A percentile compares a stretch with the other conserved stretches of the same genome.
These are phyloP conservation scores for Tapera naevia DNA, from an alignment of 2,797 vertebrate species.

Conservation along the genomic window DNA sequence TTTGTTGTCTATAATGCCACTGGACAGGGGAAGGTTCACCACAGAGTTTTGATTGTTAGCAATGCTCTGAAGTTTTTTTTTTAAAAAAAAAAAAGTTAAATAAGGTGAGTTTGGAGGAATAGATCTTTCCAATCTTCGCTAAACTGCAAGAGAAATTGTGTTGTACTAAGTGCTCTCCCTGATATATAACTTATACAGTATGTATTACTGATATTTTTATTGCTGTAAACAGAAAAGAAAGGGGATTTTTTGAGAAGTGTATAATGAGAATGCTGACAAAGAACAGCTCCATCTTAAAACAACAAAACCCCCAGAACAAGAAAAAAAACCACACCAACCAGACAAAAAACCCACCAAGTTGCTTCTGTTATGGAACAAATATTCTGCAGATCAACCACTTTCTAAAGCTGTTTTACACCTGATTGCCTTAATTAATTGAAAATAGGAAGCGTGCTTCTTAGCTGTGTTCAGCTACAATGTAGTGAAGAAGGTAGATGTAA, in stretches of 20 bases:
- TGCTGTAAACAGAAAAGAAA: neutral
- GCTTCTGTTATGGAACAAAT: neutral
- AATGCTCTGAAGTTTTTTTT: neutral
- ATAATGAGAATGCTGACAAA: neutral
- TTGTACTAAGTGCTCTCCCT: neutral
- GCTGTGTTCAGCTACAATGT: neutral
- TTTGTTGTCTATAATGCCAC: neutral
- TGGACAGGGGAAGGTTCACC: neutral
- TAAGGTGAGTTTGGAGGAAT: neutral
- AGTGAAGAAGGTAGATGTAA: neutral
- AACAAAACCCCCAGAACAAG: neutral
- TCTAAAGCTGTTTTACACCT: slow-evolving; percentile 11
- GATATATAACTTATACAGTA: neutral
- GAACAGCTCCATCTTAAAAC: neutral
- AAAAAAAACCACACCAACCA: neutral
- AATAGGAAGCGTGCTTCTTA: slow-evolving; percentile 2
- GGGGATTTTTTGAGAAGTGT: neutral
- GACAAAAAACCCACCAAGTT: neutral
- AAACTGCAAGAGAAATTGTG: slow-evolving; percentile 14
- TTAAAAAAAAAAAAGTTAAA: neutral
- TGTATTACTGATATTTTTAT: neutral
- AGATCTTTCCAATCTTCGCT: slow-evolving; percentile 3
- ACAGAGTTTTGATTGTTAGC: neutral
- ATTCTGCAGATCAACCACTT: neutral
- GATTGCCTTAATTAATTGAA: slow-evolving; percentile 28